phyloP scores from a whole-genome alignment of 1,140 invertebrate genomes.

The Drosophila saltans region DNA sequence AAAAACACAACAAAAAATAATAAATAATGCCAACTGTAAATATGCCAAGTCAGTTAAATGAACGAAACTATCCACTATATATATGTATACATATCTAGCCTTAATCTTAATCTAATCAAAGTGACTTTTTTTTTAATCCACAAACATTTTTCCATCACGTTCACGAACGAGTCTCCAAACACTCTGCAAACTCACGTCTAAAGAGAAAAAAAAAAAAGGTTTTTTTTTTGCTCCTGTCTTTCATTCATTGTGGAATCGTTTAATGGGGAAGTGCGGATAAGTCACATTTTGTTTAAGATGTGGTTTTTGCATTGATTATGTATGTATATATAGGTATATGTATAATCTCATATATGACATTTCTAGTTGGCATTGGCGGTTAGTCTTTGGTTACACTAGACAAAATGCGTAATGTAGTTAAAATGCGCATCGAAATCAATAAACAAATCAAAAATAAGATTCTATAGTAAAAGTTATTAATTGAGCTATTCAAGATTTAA shows the following conservation, averaged over 20 bases:
- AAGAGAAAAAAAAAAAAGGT: background rate
- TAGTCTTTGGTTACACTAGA: constrained; percentile 37
- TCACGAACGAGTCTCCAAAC: background rate
- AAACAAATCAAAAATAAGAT: too few species aligned
- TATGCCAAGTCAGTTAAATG: constrained; percentile 5
- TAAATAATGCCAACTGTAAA: constrained; percentile 8
- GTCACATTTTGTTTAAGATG: constrained; percentile 23
- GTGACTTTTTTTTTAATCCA: background rate
- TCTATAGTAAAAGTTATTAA: too few species aligned
- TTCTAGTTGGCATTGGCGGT: constrained; percentile 64
- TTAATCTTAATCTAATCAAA: constrained; percentile 1
- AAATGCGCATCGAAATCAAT: constrained; percentile 27
- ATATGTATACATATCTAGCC: background rate
- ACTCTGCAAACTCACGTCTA: background rate
- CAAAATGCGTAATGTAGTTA: constrained; percentile 26
- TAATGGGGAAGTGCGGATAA: constrained; percentile 23
- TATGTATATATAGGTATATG: background rate
- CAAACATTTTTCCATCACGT: constrained; percentile 4
- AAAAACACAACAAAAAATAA: background rate
- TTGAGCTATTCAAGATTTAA: too few species aligned
- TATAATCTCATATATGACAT: background rate
- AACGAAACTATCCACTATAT: background rate
- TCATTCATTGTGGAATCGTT: constrained; percentile 8
- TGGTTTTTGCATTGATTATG: constrained; percentile 21
- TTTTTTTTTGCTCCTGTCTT: constrained; percentile 4